Evolutionary conservation across 2,888 invertebrate species (phyloP).

Genomic region (Ophonus ardosiacus): DNA sequence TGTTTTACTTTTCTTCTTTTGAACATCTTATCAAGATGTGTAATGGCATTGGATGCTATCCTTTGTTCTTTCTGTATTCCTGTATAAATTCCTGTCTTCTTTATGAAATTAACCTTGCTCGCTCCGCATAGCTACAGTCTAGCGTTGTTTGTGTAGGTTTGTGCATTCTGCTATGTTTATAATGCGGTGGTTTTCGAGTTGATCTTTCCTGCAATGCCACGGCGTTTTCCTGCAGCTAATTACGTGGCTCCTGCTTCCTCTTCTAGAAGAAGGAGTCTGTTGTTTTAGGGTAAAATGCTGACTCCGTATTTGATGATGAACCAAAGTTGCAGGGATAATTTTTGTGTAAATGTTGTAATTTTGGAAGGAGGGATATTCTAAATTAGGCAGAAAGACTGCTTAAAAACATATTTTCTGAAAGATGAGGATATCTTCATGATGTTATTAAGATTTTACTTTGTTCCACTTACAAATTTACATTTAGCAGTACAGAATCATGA

Average conservation of each 20-base stretch:
- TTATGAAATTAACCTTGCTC: not conserved
- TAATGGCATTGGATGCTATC: too few species aligned
- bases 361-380: not conserved
- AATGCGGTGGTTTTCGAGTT: not conserved
- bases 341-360: not conserved
- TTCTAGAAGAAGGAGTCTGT: constrained; percentile 20
- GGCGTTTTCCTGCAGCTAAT: constrained; percentile 15
- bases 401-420: not conserved
- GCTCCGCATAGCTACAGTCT: not conserved
- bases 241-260: constrained; percentile 16
- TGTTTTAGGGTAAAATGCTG: constrained; percentile 15
- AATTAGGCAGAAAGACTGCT: not conserved
- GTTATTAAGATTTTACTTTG: not conserved
- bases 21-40: too few species aligned
- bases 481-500: too few species aligned
- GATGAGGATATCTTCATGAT: not conserved
- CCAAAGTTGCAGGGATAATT: not conserved
- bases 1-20: too few species aligned
- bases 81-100: not conserved
- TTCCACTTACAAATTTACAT: not conserved
- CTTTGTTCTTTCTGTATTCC: not conserved
- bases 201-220: constrained; percentile 21
- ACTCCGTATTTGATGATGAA: not conserved
- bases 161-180: constrained; percentile 5
- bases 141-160: not conserved